Evolutionary conservation across 2,888 invertebrate genomes (phyloP).

Genomic region (Monochamus alternatus): DNA sequence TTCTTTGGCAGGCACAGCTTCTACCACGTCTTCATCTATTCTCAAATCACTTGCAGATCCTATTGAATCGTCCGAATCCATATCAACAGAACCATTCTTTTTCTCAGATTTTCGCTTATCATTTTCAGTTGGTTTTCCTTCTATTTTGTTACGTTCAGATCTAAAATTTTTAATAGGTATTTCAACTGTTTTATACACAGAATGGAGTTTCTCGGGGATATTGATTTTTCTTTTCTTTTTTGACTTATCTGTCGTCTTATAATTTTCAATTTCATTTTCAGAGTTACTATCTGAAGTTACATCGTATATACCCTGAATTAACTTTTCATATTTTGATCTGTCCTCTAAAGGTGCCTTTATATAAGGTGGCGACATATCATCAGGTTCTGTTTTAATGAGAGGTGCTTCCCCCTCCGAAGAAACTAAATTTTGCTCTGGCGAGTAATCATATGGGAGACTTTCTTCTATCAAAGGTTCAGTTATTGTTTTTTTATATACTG

Average conservation of each 20-base stretch:
- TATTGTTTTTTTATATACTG: conserved; percentile 57
- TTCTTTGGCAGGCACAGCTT: conserved; percentile 69
- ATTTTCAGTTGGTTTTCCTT: conserved; percentile 60
- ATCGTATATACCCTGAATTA: conserved; percentile 77
- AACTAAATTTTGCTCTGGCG: conserved; percentile 54
- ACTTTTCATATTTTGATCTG: conserved; percentile 85
- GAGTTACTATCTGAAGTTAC: conserved; percentile 72
- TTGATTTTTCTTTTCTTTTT: conserved; percentile 68
- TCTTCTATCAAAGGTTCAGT: conserved; percentile 59
- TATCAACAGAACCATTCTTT: conserved; percentile 62
- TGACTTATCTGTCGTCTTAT: conserved; percentile 66
- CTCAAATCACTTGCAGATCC: conserved; percentile 82
- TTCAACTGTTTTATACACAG: conserved; percentile 73
- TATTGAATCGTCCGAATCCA: conserved; percentile 79
- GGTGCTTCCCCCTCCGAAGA: conserved; percentile 70
- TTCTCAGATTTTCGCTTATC: conserved; percentile 57
- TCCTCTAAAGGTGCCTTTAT: conserved; percentile 79
- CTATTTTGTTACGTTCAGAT: conserved; percentile 68
- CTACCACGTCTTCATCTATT: conserved; percentile 72
- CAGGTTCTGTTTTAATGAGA: conserved; percentile 67
- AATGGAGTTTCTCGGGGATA: conserved; percentile 73
- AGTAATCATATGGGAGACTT: conserved; percentile 62
- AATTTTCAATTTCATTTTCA: conserved; percentile 69
- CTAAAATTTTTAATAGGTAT: conserved; percentile 71
- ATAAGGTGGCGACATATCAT: conserved; percentile 71